Evolutionary conservation across 2,113 vertebrate species (phyloP).

Genomic region (Malaclemys terrapin): DNA sequence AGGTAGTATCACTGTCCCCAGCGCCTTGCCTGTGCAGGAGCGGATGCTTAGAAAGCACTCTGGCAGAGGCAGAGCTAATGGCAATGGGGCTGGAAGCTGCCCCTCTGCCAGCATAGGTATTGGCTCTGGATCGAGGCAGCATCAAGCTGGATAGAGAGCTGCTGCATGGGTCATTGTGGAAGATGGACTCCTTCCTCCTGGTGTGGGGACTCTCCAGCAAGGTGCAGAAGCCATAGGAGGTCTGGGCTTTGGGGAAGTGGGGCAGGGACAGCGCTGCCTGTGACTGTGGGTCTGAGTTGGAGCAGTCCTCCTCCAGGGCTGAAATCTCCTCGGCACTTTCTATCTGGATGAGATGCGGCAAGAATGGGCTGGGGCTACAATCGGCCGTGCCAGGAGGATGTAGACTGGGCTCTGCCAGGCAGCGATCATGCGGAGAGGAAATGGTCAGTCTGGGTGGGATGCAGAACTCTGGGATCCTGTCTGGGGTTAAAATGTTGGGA

Average conservation of each 20-base stretch:
- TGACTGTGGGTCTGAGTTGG: conserved; percentile 89
- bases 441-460: conserved; percentile 77
- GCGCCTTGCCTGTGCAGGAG: conserved; percentile 75
- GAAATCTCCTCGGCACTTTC: conserved; percentile 86
- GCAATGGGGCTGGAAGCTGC: conserved; percentile 77
- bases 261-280: conserved; percentile 91
- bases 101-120: conserved; percentile 71
- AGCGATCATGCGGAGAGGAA: conserved; percentile 23
- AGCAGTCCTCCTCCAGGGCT: conserved; percentile 81
- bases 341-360: conserved; percentile 87
- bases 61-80: conserved; percentile 73
- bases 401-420: conserved; percentile 26
- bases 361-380: not conserved
- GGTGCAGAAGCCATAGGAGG: conserved; percentile 90
- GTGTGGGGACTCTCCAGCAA: conserved; percentile 92
- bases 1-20: conserved; percentile 88
- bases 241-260: conserved; percentile 87
- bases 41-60: conserved; percentile 72
- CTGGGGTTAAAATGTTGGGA: conserved; percentile 80
- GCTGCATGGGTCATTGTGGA: conserved; percentile 79
- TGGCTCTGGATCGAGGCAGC: conserved; percentile 81
- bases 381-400: not conserved
- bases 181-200: conserved; percentile 91
- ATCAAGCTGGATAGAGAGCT: conserved; percentile 48
- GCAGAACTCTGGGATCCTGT: conserved; percentile 81